Percentiles rank a stretch among this genome's conserved stretches.
These are phyloP conservation scores for Austrofundulus limnaeus DNA, from an alignment of 2,113 vertebrate genomes.

Conservation along the genomic window DNA sequence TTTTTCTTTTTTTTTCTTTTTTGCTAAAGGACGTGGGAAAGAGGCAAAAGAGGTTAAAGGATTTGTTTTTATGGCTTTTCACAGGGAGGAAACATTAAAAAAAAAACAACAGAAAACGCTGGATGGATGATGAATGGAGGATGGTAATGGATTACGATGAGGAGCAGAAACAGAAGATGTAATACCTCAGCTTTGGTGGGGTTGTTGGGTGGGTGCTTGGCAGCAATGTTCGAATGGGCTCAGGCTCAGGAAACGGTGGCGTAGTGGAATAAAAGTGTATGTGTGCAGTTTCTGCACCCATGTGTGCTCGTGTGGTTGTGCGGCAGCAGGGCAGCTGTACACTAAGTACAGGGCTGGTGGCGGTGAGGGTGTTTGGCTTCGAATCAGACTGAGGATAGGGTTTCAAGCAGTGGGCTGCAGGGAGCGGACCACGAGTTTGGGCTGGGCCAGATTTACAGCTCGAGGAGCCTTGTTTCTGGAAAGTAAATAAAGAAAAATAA, in stretches of 20 bases:
- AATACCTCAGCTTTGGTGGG: slow-evolving; percentile 37
- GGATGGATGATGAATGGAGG: slow-evolving; percentile 2
- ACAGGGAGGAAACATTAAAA: slow-evolving; percentile 8
- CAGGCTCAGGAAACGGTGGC: slow-evolving; percentile 72
- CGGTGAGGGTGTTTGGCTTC: slow-evolving; percentile 75
- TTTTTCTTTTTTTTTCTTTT: too few relatives aligned
- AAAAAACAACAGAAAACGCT: not conserved
- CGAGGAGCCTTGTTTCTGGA: slow-evolving; percentile 30
- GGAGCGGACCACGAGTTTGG: slow-evolving; percentile 60
- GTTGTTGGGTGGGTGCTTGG: slow-evolving; percentile 40
- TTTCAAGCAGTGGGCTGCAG: slow-evolving; percentile 65
- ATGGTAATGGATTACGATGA: slow-evolving; percentile 2
- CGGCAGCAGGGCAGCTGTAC: slow-evolving; percentile 66
- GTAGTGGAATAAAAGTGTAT: slow-evolving; percentile 75
- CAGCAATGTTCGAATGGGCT: slow-evolving; percentile 56
- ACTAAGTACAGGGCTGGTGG: slow-evolving; percentile 75
- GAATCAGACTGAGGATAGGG: slow-evolving; percentile 61
- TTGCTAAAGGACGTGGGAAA: slow-evolving; percentile 6
- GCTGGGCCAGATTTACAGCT: slow-evolving; percentile 57
- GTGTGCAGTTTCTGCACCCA: slow-evolving; percentile 53
- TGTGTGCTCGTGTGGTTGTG: slow-evolving; percentile 65
- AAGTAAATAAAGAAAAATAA: not conserved
- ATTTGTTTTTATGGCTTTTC: slow-evolving; percentile 23
- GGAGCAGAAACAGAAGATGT: slow-evolving; percentile 17
- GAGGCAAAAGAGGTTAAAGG: slow-evolving; percentile 2